Evolutionary conservation across 1,140 invertebrate species (phyloP).

Genomic region (Drosophila sproati): DNA sequence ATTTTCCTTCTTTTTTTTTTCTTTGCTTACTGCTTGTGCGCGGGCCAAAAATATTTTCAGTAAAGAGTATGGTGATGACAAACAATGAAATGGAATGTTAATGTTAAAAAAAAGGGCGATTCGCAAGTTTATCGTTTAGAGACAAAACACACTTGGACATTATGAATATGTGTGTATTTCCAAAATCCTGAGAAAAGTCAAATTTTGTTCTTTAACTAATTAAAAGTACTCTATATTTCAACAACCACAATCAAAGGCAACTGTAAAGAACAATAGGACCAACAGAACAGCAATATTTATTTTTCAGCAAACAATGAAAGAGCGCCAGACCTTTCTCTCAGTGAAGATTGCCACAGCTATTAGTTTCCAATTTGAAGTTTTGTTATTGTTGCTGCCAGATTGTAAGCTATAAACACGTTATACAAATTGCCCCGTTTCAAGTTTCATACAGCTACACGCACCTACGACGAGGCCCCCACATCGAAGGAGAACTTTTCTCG

Average conservation of each 20-base stretch:
- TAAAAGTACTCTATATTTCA: background rate
- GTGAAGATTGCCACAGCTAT: conserved; percentile 43
- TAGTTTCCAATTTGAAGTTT: conserved; percentile 55
- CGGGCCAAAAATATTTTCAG: no score
- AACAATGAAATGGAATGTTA: no score
- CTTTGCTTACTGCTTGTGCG: no score
- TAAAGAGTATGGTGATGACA: no score
- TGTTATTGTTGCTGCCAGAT: conserved; percentile 10
- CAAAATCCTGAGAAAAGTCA: no score
- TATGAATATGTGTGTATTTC: no score
- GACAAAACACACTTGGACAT: no score
- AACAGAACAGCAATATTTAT: conserved; percentile 16
- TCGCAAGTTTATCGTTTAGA: no score
- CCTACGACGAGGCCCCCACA: background rate
- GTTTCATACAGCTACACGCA: conserved; percentile 38
- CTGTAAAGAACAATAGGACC: background rate
- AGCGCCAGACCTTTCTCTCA: conserved; percentile 5
- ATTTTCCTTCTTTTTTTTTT: background rate
- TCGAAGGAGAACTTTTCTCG: conserved; percentile 13
- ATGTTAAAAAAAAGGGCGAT: no score
- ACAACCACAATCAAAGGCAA: background rate
- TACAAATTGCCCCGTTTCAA: conserved; percentile 54
- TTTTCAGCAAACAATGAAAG: conserved; percentile 21
- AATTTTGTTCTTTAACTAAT: no score
- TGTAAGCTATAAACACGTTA: conserved; percentile 59